Percentiles rank a stretch among this genome's conserved stretches.
These are phyloP conservation scores for Eulimnadia texana DNA, from an alignment of 1,140 invertebrate species.

Conservation along the genomic window DNA sequence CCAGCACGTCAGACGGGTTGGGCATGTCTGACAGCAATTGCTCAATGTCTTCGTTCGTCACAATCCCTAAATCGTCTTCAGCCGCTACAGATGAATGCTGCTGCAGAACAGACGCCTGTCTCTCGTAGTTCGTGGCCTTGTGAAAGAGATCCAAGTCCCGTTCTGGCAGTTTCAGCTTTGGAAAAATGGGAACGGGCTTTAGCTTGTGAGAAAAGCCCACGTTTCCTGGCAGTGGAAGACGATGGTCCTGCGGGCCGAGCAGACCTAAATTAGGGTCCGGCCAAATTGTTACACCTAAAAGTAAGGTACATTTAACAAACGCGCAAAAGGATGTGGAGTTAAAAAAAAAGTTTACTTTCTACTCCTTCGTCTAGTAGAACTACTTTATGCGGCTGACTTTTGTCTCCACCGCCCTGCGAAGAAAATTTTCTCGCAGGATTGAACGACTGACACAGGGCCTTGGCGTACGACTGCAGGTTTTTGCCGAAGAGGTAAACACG, in stretches of 20 bases:
- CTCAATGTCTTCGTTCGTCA: conserved; percentile 12
- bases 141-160: conserved; percentile 15
- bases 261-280: conserved; percentile 24
- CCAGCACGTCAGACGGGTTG: conserved; percentile 33
- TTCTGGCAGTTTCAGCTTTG: conserved; percentile 3
- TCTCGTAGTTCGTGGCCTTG: conserved; percentile 20
- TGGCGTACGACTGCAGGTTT: conserved; percentile 8
- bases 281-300: conserved; percentile 15
- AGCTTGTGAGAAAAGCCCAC: conserved; percentile 40
- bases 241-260: conserved; percentile 42
- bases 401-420: conserved; percentile 9
- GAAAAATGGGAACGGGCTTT: conserved; percentile 11
- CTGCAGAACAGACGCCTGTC: conserved; percentile 18
- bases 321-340: too few species aligned
- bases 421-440: conserved; percentile 1
- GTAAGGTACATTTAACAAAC: neutral
- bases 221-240: conserved; percentile 52
- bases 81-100: conserved; percentile 8
- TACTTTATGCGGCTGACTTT: conserved; percentile 5
- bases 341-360: conserved; percentile 1
- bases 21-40: conserved; percentile 24
- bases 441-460: neutral
- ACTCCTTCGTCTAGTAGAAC: conserved; percentile 8
- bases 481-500: conserved; percentile 6
- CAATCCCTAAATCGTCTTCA: conserved; percentile 7